A percentile compares a stretch with the other conserved stretches of the same genome.
Conservation (phyloP, 2,113 vertebrate species). For the Dermatemys mawii region DNA sequence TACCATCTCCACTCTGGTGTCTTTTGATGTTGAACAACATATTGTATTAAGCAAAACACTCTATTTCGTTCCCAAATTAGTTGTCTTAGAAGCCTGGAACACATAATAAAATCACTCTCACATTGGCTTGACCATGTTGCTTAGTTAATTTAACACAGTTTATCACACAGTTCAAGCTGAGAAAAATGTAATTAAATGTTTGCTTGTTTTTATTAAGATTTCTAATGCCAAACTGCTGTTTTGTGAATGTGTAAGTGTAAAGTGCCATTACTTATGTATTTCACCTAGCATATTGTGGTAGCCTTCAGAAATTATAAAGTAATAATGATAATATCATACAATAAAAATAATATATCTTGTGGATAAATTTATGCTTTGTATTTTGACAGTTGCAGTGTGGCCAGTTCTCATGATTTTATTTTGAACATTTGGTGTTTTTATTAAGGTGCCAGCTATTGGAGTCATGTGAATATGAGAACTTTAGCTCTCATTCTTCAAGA, state of each 20-base stretch:
- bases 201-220: conserved; percentile 16
- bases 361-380: neutral
- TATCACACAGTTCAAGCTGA: conserved; percentile 28
- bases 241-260: neutral
- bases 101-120: neutral
- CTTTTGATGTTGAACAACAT: neutral
- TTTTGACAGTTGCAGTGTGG: conserved; percentile 10
- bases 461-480: neutral
- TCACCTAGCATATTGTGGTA: neutral
- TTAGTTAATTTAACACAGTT: neutral
- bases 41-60: neutral
- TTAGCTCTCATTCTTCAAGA: neutral
- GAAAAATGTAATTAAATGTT: conserved; percentile 40
- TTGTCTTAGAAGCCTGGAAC: neutral
- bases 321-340: neutral
- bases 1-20: neutral
- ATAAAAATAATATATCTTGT: conserved; percentile 14
- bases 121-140: neutral
- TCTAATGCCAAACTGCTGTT: neutral
- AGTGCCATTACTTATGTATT: neutral
- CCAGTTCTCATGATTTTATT: neutral
- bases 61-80: neutral
- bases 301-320: neutral
- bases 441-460: neutral
- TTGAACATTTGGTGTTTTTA: neutral